These are phyloP conservation scores for Anaspis maculata DNA, from an alignment of 2,888 invertebrate genomes.

Conservation along the genomic window DNA sequence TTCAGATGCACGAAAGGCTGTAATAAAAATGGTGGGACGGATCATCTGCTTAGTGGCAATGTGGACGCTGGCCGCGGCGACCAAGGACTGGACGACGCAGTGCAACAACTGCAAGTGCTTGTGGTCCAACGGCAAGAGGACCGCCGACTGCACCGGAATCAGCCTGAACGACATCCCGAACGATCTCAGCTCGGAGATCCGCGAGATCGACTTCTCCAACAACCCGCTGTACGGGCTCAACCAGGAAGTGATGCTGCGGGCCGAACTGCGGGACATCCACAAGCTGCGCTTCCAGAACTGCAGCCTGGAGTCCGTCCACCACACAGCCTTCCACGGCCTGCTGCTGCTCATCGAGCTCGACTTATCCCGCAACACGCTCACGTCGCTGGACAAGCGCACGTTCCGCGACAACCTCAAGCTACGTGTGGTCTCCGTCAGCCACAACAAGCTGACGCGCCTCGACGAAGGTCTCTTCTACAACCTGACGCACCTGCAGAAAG, in stretches of 20 bases:
- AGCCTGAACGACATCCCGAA: constrained; percentile 59
- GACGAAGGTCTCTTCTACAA: constrained; percentile 70
- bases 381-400: constrained; percentile 56
- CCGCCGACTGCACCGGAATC: constrained; percentile 63
- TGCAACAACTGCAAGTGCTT: constrained; percentile 66
- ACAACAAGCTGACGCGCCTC: constrained; percentile 65
- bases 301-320: constrained; percentile 62
- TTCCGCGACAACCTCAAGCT: constrained; percentile 65
- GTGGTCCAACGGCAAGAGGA: constrained; percentile 79
- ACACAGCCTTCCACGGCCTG: constrained; percentile 66
- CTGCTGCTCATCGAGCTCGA: constrained; percentile 76
- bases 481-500: constrained; percentile 63
- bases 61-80: constrained; percentile 43
- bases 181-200: constrained; percentile 62
- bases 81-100: constrained; percentile 48
- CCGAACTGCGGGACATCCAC: constrained; percentile 69
- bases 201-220: constrained; percentile 63
- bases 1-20: too few relatives aligned
- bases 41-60: constrained; percentile 28
- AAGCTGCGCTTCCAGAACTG: constrained; percentile 70
- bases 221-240: constrained; percentile 60
- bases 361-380: constrained; percentile 65
- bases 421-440: constrained; percentile 62
- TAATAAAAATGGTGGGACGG: constrained; percentile 17
- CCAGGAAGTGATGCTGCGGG: constrained; percentile 59